A percentile compares a stretch with the other conserved stretches of the same genome.
phyloP scores from a whole-genome alignment of 2,113 vertebrate species.

The Mormoops blainvillei region DNA sequence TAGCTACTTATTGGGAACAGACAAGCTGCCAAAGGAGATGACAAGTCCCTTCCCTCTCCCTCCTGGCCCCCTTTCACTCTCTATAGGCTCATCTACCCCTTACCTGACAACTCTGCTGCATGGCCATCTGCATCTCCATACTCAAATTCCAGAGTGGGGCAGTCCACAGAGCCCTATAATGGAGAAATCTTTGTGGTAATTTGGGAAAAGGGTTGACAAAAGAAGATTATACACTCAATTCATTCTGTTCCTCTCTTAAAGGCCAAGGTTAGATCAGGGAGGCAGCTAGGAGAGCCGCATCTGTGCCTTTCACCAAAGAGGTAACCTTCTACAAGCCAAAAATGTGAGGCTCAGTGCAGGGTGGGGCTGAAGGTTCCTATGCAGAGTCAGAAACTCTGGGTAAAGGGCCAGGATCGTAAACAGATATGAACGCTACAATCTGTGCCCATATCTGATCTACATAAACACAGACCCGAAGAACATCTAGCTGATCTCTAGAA shows the following conservation, averaged over 20 bases:
- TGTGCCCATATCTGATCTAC: neutral
- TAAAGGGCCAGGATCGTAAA: neutral
- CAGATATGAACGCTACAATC: neutral
- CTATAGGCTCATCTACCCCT: neutral
- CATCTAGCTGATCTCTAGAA: neutral
- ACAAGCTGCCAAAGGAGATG: neutral
- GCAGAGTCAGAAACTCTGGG: neutral
- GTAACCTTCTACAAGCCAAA: neutral
- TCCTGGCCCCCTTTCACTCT: neutral
- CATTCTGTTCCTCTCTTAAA: neutral
- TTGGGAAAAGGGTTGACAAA: neutral
- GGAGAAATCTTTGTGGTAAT: neutral
- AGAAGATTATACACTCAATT: neutral
- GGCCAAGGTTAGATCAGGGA: neutral
- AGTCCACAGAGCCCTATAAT: conserved; percentile 92
- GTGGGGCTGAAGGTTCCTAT: neutral
- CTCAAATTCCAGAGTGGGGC: conserved; percentile 93
- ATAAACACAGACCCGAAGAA: neutral
- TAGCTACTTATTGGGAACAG: neutral
- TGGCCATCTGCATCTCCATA: conserved; percentile 90
- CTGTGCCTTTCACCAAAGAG: neutral
- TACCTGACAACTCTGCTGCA: conserved; percentile 91
- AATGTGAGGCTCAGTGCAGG: neutral
- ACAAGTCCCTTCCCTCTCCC: neutral
- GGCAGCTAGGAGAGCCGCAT: neutral